These are phyloP conservation scores for Drosophila bipectinata DNA, from an alignment of 1,140 invertebrate genomes.

Conservation along the genomic window DNA sequence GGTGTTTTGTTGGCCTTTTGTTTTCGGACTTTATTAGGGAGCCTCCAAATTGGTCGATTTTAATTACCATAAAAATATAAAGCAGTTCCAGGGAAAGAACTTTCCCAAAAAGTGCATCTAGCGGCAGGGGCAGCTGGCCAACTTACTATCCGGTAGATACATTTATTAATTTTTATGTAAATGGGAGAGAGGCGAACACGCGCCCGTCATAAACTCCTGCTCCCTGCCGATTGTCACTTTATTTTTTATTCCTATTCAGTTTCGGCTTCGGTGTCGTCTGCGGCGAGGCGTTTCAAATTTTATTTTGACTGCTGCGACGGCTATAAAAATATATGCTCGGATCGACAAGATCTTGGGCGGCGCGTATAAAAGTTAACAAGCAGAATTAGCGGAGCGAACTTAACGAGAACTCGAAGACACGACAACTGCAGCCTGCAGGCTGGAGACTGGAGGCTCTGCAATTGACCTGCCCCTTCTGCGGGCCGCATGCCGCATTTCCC, in stretches of 20 bases:
- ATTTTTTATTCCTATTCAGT: conserved; percentile 22
- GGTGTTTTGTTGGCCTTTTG: conserved; percentile 62
- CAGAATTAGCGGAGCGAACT: conserved; percentile 46
- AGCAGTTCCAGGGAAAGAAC: conserved; percentile 46
- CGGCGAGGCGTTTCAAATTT: conserved; percentile 48
- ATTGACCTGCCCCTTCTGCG: conserved; percentile 43
- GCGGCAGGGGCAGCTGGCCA: conserved; percentile 26
- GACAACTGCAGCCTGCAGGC: not conserved
- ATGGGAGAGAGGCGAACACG: conserved; percentile 59
- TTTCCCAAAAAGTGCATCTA: conserved; percentile 59
- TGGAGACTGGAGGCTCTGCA: conserved; percentile 28
- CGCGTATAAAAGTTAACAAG: conserved; percentile 53
- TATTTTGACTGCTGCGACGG: conserved; percentile 62
- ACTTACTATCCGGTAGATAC: conserved; percentile 56
- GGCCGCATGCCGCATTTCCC: conserved; percentile 33
- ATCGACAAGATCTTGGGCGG: conserved; percentile 59
- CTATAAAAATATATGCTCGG: conserved; percentile 67
- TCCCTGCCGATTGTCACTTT: conserved; percentile 55
- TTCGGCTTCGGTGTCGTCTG: conserved; percentile 28
- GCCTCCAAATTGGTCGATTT: conserved; percentile 48
- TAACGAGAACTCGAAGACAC: conserved; percentile 27
- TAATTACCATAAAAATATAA: conserved; percentile 66
- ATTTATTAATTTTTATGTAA: conserved; percentile 74
- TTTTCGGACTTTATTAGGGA: conserved; percentile 20
- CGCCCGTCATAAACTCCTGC: conserved; percentile 63